Percentiles rank a stretch among this genome's conserved stretches.
phyloP scores from a whole-genome alignment of 2,113 vertebrate species.

The Onychostoma macrolepis region DNA sequence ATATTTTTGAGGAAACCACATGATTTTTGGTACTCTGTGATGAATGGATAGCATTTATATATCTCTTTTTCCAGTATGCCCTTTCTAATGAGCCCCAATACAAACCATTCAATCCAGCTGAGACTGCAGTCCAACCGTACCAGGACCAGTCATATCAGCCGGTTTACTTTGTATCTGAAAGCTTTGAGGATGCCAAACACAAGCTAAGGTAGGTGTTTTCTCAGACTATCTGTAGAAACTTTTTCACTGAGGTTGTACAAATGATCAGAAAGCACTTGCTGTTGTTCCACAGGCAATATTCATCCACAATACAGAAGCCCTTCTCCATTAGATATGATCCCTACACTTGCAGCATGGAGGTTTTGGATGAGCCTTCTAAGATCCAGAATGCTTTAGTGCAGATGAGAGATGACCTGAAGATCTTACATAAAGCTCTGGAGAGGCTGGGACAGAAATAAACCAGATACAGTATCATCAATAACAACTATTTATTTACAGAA shows the following conservation, averaged over 20 bases:
- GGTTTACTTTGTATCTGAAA: constrained; percentile 85
- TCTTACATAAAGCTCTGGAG: constrained; percentile 77
- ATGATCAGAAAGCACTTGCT: background rate
- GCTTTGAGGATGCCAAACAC: constrained; percentile 82
- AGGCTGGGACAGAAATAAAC: constrained; percentile 65
- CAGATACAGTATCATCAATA: constrained; percentile 9
- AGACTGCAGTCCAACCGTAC: constrained; percentile 77
- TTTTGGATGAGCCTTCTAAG: constrained; percentile 77
- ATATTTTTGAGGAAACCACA: background rate
- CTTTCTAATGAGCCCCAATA: constrained; percentile 82
- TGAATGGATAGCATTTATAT: background rate
- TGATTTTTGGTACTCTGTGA: background rate
- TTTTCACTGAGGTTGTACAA: background rate
- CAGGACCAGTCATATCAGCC: constrained; percentile 84
- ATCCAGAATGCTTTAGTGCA: constrained; percentile 73
- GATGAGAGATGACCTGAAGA: constrained; percentile 78
- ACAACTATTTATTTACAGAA: background rate
- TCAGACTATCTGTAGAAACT: background rate
- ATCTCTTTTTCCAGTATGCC: constrained; percentile 71
- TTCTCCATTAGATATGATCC: constrained; percentile 78
- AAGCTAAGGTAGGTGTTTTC: constrained; percentile 73
- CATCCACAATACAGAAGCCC: constrained; percentile 75
- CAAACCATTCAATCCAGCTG: constrained; percentile 79
- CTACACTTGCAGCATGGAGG: constrained; percentile 77
- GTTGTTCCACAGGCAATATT: constrained; percentile 73